Conservation (phyloP, 2,113 vertebrate species). For the Argyrosomus japonicus region DNA sequence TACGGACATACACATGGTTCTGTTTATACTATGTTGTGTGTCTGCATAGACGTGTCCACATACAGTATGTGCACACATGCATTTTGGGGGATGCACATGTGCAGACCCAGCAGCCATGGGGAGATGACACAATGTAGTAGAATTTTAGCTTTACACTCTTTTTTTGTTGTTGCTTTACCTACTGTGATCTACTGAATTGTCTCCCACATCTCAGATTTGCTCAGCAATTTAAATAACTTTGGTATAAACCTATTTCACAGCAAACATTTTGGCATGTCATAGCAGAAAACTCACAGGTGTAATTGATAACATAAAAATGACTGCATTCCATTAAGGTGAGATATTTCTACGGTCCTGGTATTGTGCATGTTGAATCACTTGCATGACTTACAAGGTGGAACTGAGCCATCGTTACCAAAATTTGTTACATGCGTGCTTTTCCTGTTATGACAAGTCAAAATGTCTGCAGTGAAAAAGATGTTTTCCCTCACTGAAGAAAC, state of each 20-base stretch:
- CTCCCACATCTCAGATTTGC: constrained; percentile 4
- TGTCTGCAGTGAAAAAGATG: neutral
- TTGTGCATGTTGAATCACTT: neutral
- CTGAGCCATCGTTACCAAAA: neutral
- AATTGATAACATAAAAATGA: neutral
- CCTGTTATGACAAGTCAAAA: neutral
- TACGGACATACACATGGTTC: constrained; percentile 32
- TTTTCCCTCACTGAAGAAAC: neutral
- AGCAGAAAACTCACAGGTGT: neutral
- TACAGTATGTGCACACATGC: constrained; percentile 10
- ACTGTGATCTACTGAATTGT: neutral
- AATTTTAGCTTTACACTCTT: neutral
- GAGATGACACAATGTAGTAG: constrained; percentile 15
- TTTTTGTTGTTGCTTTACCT: neutral
- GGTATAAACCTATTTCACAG: neutral
- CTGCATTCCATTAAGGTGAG: neutral
- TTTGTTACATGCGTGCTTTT: neutral
- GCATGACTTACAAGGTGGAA: too few species aligned
- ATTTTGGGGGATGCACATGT: constrained; percentile 32
- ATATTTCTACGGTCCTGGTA: neutral
- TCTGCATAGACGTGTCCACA: constrained; percentile 20
- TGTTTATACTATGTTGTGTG: constrained; percentile 38
- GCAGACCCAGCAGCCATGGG: constrained; percentile 25
- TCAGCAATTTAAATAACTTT: neutral
- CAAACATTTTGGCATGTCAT: neutral